Conservation (phyloP, 2,888 invertebrate species). For the Drosophila formosana region DNA sequence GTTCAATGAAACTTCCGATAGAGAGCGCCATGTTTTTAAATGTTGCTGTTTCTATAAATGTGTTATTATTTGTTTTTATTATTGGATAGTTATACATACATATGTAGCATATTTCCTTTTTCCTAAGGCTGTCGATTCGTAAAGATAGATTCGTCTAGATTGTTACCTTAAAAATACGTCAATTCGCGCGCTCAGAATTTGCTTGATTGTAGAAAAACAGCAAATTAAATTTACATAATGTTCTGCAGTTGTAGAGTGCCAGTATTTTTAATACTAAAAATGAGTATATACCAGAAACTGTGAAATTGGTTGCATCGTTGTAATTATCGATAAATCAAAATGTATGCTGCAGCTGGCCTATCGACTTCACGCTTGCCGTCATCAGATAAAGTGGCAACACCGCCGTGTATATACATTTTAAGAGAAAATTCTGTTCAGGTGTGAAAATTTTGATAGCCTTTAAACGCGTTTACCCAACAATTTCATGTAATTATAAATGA, state of each 20-base stretch:
- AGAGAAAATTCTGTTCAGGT: constrained; percentile 71
- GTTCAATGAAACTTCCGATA: no score
- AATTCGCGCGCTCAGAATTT: no score
- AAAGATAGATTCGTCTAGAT: no score
- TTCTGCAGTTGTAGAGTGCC: background rate
- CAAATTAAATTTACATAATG: background rate
- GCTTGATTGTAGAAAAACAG: background rate
- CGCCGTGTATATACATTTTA: constrained; percentile 70
- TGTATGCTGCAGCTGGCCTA: constrained; percentile 6
- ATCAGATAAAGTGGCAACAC: constrained; percentile 51
- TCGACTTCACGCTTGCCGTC: constrained; percentile 31
- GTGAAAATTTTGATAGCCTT: constrained; percentile 56
- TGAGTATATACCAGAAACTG: background rate
- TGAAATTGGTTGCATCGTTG: constrained; percentile 18
- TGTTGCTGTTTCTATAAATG: no score
- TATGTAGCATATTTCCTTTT: no score
- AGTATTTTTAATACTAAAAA: background rate
- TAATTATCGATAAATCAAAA: constrained; percentile 33
- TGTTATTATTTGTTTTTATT: no score
- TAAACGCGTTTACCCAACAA: constrained; percentile 23
- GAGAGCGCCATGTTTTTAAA: no score
- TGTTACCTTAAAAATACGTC: no score
- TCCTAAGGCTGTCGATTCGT: no score
- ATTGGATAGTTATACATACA: no score
- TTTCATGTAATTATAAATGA: constrained; percentile 14